Percentiles rank a stretch among this genome's conserved stretches.
Evolutionary conservation across 2,797 vertebrate species (phyloP).

Genomic region (Ptychadena robeensis): DNA sequence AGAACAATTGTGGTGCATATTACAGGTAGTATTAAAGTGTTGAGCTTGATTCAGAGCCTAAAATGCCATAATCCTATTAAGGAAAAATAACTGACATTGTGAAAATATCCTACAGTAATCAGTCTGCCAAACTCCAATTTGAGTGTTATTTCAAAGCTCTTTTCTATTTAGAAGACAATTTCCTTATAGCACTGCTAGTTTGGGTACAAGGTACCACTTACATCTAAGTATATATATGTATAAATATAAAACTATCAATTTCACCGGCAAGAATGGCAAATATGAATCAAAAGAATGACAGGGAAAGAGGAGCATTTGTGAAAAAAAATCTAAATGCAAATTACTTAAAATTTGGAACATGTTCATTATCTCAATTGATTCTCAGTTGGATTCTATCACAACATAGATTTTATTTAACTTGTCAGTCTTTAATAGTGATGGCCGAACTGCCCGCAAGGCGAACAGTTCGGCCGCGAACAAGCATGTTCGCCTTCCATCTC

Average conservation of each 20-base stretch:
- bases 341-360: conserved; percentile 77
- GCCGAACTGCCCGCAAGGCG: too few species aligned
- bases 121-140: neutral
- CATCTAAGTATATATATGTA: conserved; percentile 7
- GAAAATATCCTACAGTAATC: neutral
- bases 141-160: neutral
- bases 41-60: too few species aligned
- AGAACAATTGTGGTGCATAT: too few species aligned
- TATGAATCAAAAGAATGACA: conserved; percentile 63
- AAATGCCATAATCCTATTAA: neutral
- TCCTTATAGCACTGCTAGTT: neutral
- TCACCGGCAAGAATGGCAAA: conserved; percentile 73
- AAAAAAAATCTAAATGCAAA: conserved; percentile 79
- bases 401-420: conserved; percentile 71
- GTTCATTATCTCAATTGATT: conserved; percentile 82
- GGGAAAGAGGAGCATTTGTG: conserved; percentile 69
- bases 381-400: conserved; percentile 80
- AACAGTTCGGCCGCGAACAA: too few species aligned
- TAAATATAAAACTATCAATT: conserved; percentile 70
- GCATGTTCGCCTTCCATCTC: too few species aligned
- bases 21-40: too few species aligned
- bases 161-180: neutral
- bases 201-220: conserved; percentile 3
- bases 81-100: neutral
- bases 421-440: too few species aligned